These are phyloP conservation scores for Tringa solitaria DNA, from an alignment of 2,113 vertebrate species.

Conservation along the genomic window DNA sequence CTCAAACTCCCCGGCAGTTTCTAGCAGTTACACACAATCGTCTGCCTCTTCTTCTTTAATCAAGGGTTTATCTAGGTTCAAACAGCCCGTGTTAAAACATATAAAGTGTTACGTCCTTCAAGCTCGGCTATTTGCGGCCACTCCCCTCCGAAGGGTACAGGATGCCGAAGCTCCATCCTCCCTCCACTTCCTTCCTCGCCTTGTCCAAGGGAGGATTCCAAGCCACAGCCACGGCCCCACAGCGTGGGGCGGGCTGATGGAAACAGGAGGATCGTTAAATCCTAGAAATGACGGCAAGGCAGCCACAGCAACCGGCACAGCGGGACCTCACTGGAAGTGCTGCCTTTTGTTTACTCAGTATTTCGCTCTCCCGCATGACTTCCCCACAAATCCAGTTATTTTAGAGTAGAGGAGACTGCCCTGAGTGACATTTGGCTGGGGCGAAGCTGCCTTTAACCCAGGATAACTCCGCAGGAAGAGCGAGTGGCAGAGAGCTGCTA, in stretches of 20 bases:
- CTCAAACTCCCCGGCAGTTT: neutral
- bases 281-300: constrained; percentile 23
- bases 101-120: constrained; percentile 17
- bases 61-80: constrained; percentile 30
- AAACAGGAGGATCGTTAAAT: constrained; percentile 18
- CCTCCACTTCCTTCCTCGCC: constrained; percentile 81
- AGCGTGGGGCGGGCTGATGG: neutral
- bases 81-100: constrained; percentile 31
- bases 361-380: neutral
- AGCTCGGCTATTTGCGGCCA: constrained; percentile 52
- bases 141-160: constrained; percentile 73
- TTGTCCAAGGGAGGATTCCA: constrained; percentile 73
- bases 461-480: neutral
- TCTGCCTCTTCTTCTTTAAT: neutral
- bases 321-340: neutral
- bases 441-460: neutral
- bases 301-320: neutral
- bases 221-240: neutral
- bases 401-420: neutral
- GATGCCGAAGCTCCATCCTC: constrained; percentile 78
- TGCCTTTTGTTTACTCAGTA: neutral
- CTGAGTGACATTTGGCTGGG: neutral
- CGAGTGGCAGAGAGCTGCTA: neutral
- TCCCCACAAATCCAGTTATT: neutral
- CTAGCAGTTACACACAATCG: neutral